Evolutionary conservation across 2,888 invertebrate genomes (phyloP).

Genomic region (Chymomyza fuscimana): DNA sequence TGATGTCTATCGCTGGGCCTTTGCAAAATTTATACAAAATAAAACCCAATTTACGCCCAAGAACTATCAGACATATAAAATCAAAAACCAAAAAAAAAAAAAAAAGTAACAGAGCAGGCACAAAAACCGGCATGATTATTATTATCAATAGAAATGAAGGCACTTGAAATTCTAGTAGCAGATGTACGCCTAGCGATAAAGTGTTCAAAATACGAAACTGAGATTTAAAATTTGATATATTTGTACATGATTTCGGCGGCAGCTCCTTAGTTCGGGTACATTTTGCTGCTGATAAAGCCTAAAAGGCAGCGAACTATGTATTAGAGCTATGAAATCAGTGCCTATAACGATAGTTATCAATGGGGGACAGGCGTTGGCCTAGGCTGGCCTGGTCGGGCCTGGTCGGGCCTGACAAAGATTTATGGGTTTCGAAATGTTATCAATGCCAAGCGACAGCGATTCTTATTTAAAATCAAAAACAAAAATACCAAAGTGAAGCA

Average conservation of each 20-base stretch:
- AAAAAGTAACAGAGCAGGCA: background rate
- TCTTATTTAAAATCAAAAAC: constrained; percentile 6
- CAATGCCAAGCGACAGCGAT: constrained; percentile 30
- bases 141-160: constrained; percentile 19
- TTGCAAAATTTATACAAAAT: background rate
- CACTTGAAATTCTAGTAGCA: constrained; percentile 47
- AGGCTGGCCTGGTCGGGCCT: background rate
- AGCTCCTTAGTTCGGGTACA: background rate
- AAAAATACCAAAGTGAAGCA: background rate
- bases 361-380: background rate
- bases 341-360: constrained; percentile 36
- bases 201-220: constrained; percentile 48
- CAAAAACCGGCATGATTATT: constrained; percentile 49
- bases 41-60: background rate
- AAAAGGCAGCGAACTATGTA: background rate
- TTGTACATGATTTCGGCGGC: background rate
- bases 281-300: constrained; percentile 7
- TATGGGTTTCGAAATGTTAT: constrained; percentile 51
- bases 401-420: constrained; percentile 58
- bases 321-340: constrained; percentile 13
- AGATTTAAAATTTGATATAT: constrained; percentile 52
- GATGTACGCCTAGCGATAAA: constrained; percentile 55
- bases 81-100: background rate
- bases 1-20: background rate
- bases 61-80: background rate